A percentile compares a stretch with the other conserved stretches of the same genome.
Conservation (phyloP, 2,113 vertebrate genomes). For the Pipra filicauda region DNA sequence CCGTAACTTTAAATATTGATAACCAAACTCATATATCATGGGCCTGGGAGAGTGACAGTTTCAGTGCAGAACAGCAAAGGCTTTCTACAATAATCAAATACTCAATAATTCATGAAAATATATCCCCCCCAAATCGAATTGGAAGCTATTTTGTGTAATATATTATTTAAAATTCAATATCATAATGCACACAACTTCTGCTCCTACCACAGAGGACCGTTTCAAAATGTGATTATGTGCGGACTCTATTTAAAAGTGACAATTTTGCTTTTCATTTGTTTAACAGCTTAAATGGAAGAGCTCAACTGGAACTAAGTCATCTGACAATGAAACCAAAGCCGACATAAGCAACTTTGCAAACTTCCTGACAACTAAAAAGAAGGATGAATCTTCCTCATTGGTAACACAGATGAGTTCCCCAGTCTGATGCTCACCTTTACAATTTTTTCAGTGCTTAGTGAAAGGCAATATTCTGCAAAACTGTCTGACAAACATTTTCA, state of each 20-base stretch:
- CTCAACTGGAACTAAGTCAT: conserved; percentile 73
- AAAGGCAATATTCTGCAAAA: not conserved
- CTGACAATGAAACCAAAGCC: conserved; percentile 68
- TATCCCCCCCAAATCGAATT: conserved; percentile 78
- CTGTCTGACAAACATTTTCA: not conserved
- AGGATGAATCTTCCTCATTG: not conserved
- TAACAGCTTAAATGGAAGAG: conserved; percentile 71
- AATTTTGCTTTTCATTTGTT: conserved; percentile 82
- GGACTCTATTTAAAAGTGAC: conserved; percentile 80
- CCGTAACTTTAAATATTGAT: conserved; percentile 81
- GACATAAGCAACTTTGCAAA: conserved; percentile 58
- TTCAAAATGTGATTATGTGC: conserved; percentile 76
- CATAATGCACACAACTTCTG: conserved; percentile 76
- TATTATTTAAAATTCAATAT: conserved; percentile 87
- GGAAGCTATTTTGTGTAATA: conserved; percentile 81
- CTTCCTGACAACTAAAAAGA: conserved; percentile 29
- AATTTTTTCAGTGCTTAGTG: not conserved
- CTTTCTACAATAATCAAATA: conserved; percentile 80
- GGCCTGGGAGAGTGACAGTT: conserved; percentile 71
- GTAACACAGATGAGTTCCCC: not conserved
- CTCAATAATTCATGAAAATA: conserved; percentile 84
- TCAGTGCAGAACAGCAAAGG: conserved; percentile 70
- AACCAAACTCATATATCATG: conserved; percentile 74
- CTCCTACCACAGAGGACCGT: conserved; percentile 65
- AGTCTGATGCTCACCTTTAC: not conserved